Percentiles rank a stretch among this genome's conserved stretches.
Conservation (phyloP, 2,797 vertebrate species). For the Cottoperca gobio region DNA sequence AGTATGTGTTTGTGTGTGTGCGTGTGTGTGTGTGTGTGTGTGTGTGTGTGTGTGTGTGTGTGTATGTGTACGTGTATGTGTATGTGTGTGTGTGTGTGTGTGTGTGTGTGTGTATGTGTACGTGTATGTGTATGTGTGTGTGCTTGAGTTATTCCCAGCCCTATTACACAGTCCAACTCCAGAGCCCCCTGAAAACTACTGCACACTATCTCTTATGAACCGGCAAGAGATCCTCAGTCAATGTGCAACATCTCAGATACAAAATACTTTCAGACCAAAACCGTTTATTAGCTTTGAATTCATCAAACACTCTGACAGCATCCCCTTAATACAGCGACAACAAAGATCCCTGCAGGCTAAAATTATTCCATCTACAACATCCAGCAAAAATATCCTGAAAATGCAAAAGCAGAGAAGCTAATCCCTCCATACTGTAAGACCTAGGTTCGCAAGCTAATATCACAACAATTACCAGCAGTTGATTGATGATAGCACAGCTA, state of each 20-base stretch:
- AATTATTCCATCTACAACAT: slow-evolving; percentile 1
- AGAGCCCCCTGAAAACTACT: slow-evolving; percentile 19
- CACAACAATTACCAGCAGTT: slow-evolving; percentile 26
- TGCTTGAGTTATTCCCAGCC: slow-evolving; percentile 38
- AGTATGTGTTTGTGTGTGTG: slow-evolving; percentile 14
- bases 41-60: slow-evolving; percentile 30
- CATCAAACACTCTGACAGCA: slow-evolving; percentile 3
- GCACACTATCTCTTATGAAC: neutral
- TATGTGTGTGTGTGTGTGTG: slow-evolving; percentile 24
- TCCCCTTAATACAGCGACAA: neutral
- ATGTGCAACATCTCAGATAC: neutral
- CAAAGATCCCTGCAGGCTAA: slow-evolving; percentile 4
- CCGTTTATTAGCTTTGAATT: slow-evolving; percentile 7
- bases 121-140: slow-evolving; percentile 21
- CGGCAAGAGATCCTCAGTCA: slow-evolving; percentile 6
- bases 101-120: slow-evolving; percentile 31
- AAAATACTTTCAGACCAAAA: neutral
- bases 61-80: slow-evolving; percentile 27
- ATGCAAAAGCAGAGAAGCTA: neutral
- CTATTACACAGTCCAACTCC: slow-evolving; percentile 28
- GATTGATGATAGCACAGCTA: slow-evolving; percentile 13
- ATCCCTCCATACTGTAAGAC: neutral
- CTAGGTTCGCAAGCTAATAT: slow-evolving; percentile 18
- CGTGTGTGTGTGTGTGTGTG: slow-evolving; percentile 18
- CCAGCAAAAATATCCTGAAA: neutral